Evolutionary conservation across 2,797 vertebrate species (phyloP).

Genomic region (Cynodonichthys magdalenae): DNA sequence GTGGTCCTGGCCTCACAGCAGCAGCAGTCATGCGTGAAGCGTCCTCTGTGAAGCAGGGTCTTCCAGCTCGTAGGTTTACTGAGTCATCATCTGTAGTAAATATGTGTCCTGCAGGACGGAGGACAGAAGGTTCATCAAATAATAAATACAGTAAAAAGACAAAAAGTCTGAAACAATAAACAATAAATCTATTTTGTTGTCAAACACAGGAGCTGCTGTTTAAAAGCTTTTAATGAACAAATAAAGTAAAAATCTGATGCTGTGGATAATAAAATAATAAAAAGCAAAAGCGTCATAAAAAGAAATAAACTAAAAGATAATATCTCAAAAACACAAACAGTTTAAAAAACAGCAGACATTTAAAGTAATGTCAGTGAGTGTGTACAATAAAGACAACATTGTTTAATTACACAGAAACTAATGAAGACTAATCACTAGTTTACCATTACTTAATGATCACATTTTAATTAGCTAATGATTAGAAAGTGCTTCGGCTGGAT

Average conservation of each 20-base stretch:
- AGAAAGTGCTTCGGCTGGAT: neutral
- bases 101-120: slow-evolving; percentile 29
- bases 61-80: slow-evolving; percentile 36
- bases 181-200: neutral
- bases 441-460: neutral
- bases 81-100: slow-evolving; percentile 26
- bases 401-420: neutral
- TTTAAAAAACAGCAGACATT: too few relatives aligned
- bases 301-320: too few relatives aligned
- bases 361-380: too few relatives aligned
- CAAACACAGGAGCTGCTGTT: neutral
- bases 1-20: slow-evolving; percentile 27
- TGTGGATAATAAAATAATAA: too few relatives aligned
- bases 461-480: neutral
- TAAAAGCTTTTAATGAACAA: neutral
- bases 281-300: too few relatives aligned
- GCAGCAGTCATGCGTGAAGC: slow-evolving; percentile 45
- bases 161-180: neutral
- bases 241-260: too few relatives aligned
- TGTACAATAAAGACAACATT: neutral
- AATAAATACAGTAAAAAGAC: neutral
- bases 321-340: too few relatives aligned
- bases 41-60: slow-evolving; percentile 25
- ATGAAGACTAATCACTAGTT: neutral
- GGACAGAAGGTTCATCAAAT: neutral